Conservation (phyloP, 2,113 vertebrate species). For the Bagarius yarrelli region DNA sequence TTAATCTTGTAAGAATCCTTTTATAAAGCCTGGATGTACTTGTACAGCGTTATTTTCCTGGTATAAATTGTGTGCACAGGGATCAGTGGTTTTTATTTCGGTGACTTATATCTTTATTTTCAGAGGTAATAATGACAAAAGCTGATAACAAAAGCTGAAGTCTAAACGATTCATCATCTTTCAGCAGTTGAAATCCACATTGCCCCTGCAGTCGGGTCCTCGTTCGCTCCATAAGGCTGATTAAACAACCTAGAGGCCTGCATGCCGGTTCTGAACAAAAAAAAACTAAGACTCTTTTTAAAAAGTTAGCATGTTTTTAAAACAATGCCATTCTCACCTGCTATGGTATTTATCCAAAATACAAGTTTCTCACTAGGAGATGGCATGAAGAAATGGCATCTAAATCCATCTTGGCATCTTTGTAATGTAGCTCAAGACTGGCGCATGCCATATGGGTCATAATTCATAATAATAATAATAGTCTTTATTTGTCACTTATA, state of each 20-base stretch:
- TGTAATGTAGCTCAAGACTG: no score
- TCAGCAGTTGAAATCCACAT: conserved; percentile 8
- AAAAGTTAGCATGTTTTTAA: not conserved
- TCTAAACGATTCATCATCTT: conserved; percentile 8
- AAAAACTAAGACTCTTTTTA: not conserved
- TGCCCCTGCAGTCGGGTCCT: not conserved
- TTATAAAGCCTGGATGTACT: not conserved
- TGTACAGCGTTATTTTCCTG: not conserved
- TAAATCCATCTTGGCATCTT: no score
- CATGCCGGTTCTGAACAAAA: not conserved
- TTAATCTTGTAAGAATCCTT: not conserved
- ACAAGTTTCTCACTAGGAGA: no score
- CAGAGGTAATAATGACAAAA: not conserved
- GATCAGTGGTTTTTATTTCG: conserved; percentile 6
- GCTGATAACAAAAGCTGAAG: not conserved
- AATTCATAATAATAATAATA: no score
- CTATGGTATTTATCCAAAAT: no score
- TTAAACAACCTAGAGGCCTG: not conserved
- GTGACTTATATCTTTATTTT: conserved; percentile 31
- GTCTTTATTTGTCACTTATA: no score
- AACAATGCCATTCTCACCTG: no score
- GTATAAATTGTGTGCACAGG: not conserved
- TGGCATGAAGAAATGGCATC: no score
- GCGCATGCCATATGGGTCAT: no score
- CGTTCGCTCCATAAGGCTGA: not conserved